Percentiles rank a stretch among this genome's conserved stretches.
phyloP scores from a whole-genome alignment of 2,888 invertebrate species.

The Eledone cirrhosa region DNA sequence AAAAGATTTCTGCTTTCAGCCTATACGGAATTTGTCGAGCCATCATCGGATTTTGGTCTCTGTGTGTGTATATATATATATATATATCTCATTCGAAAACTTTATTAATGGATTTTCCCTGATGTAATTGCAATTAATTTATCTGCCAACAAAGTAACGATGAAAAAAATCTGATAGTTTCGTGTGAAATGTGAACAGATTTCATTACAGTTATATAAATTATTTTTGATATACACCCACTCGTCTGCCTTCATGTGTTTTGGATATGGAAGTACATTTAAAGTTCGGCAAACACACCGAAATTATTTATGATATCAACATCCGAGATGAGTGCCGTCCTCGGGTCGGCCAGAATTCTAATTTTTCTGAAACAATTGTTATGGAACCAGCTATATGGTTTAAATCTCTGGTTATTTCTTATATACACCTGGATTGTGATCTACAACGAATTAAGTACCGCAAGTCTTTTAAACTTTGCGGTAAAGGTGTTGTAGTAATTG shows the following conservation, averaged over 20 bases:
- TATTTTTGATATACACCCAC: neutral
- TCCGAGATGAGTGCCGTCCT: constrained; percentile 45
- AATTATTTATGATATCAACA: constrained; percentile 39
- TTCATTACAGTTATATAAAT: too few species aligned
- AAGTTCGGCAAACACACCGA: constrained; percentile 36
- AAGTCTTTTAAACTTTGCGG: neutral
- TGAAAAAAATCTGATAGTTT: too few species aligned
- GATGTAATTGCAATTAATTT: too few species aligned
- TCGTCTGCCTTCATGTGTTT: neutral
- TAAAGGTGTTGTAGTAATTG: neutral
- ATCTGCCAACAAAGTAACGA: too few species aligned
- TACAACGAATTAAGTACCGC: constrained; percentile 38
- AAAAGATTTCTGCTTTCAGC: too few species aligned
- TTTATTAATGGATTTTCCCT: too few species aligned
- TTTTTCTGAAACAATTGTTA: constrained; percentile 36
- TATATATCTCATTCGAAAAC: too few species aligned
- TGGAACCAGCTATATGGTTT: constrained; percentile 61
- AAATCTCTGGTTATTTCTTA: constrained; percentile 55
- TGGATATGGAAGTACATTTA: constrained; percentile 46
- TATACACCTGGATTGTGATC: constrained; percentile 56
- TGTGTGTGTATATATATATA: too few species aligned
- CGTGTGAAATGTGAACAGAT: too few species aligned
- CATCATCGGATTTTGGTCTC: too few species aligned
- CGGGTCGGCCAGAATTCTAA: constrained; percentile 34
- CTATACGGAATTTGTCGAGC: too few species aligned